Conservation (phyloP, 1,140 invertebrate genomes). For the Papilio polytes region DNA sequence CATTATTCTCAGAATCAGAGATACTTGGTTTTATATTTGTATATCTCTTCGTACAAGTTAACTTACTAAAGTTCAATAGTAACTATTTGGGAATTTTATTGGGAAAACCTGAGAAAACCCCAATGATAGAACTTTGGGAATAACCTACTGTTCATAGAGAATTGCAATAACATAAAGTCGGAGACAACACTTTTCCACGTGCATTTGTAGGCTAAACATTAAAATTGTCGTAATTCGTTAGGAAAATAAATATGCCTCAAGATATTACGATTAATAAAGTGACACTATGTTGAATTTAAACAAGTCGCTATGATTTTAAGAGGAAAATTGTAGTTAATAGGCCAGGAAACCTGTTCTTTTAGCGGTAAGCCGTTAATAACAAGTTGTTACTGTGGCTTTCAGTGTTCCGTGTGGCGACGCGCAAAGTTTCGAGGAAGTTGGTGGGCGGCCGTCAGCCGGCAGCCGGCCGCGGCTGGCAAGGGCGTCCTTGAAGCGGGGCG, state of each 20-base stretch:
- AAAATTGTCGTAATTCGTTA: background rate
- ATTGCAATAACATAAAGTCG: background rate
- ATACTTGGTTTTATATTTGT: background rate
- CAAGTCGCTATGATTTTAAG: background rate
- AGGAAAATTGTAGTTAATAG: constrained; percentile 40
- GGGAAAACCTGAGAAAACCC: background rate
- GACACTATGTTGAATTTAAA: background rate
- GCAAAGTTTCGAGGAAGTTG: constrained; percentile 60
- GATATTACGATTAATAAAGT: background rate
- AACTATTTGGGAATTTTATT: background rate
- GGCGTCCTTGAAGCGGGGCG: constrained; percentile 76
- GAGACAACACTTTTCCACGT: background rate
- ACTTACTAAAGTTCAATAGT: background rate
- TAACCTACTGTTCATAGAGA: background rate
- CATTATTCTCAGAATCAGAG: background rate
- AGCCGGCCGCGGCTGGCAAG: constrained; percentile 60
- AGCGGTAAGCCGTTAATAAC: constrained; percentile 15
- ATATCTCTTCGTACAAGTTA: background rate
- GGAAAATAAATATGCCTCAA: background rate
- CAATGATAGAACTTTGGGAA: background rate
- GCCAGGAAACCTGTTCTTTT: constrained; percentile 31
- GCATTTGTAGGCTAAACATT: background rate
- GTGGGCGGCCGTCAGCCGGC: constrained; percentile 51
- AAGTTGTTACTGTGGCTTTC: constrained; percentile 33
- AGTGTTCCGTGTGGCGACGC: constrained; percentile 48